These are phyloP conservation scores for Percopsis transmontana DNA, from an alignment of 2,113 vertebrate species.

Conservation along the genomic window DNA sequence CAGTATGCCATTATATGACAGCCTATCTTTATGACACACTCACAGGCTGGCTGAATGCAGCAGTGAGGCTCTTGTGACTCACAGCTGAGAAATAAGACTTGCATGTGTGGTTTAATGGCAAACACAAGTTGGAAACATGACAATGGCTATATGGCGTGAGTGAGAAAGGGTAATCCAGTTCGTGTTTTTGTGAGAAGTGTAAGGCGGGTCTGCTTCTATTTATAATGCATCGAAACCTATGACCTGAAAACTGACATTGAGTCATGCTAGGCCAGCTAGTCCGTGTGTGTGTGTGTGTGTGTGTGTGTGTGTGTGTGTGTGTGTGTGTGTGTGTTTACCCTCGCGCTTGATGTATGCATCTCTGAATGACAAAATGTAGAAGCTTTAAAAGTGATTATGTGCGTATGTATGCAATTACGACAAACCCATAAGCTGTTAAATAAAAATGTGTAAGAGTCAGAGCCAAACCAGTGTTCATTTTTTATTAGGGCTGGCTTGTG, in stretches of 20 bases:
- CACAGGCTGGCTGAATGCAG: background rate
- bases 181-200: background rate
- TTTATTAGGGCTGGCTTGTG: too few relatives aligned
- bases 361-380: slow-evolving; percentile 68
- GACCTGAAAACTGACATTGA: background rate
- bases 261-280: background rate
- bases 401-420: background rate
- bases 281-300: slow-evolving; percentile 3
- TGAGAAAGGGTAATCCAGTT: background rate
- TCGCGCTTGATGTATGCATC: background rate
- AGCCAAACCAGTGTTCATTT: background rate
- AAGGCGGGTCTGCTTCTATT: too few relatives aligned
- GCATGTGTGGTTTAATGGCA: slow-evolving; percentile 19
- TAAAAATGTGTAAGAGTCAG: background rate
- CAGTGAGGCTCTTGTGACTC: slow-evolving; percentile 24
- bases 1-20: slow-evolving; percentile 18
- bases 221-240: too few relatives aligned
- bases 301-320: slow-evolving; percentile 7
- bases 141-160: background rate
- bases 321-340: background rate
- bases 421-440: background rate
- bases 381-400: background rate
- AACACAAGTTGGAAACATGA: slow-evolving; percentile 16
- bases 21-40: slow-evolving; percentile 30
- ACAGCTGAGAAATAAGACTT: slow-evolving; percentile 23